Percentiles rank a stretch among this genome's conserved stretches.
Conservation (phyloP, 2,888 invertebrate genomes). For the Agrypnus murinus region DNA sequence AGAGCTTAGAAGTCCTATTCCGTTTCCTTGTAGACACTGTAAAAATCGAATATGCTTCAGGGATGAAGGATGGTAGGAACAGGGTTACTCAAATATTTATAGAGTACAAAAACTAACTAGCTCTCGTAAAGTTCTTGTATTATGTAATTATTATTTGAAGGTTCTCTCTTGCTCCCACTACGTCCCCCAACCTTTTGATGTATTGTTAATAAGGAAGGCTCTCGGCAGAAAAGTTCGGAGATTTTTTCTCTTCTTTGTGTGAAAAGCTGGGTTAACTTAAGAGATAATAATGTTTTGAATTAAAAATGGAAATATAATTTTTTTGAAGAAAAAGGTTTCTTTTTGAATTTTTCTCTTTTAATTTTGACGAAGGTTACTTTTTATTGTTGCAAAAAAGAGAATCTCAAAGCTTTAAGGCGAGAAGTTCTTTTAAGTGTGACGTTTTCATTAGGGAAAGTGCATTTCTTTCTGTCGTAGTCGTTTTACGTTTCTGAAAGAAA, state of each 20-base stretch:
- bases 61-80: slow-evolving; percentile 15
- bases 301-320: not conserved
- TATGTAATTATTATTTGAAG: slow-evolving; percentile 28
- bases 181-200: slow-evolving; percentile 19
- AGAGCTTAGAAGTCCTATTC: not conserved
- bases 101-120: slow-evolving; percentile 21
- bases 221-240: not conserved
- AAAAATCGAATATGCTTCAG: slow-evolving; percentile 27
- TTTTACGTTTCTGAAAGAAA: no score
- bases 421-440: not conserved
- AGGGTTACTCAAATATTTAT: slow-evolving; percentile 27
- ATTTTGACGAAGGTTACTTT: not conserved
- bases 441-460: no score
- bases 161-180: no score
- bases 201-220: slow-evolving; percentile 21
- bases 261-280: no score
- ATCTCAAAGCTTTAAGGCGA: not conserved
- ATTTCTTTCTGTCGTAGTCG: no score
- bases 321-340: not conserved
- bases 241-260: not conserved
- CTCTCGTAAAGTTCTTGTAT: slow-evolving; percentile 13
- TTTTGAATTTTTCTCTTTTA: not conserved
- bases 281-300: no score
- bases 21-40: not conserved
- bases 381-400: not conserved